Percentiles rank a stretch among this genome's conserved stretches.
These are phyloP conservation scores for Balearica regulorum DNA, from an alignment of 2,797 vertebrate genomes.

Conservation along the genomic window DNA sequence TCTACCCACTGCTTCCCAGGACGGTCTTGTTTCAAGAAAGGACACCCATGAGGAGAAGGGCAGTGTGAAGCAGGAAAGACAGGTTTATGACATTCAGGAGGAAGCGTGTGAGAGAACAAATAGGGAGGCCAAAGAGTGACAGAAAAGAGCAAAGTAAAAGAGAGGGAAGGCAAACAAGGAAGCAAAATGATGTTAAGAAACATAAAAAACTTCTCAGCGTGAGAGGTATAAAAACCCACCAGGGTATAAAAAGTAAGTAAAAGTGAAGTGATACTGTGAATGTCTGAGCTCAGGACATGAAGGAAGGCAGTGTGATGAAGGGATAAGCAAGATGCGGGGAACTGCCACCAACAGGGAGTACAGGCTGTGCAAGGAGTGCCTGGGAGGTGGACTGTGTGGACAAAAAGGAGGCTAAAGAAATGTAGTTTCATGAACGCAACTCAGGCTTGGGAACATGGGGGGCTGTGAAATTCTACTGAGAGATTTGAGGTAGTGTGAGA, in stretches of 20 bases:
- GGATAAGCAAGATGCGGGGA: background rate
- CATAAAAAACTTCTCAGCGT: background rate
- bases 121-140: accelerated
- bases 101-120: background rate
- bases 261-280: background rate
- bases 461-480: background rate
- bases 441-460: background rate
- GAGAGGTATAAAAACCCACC: background rate
- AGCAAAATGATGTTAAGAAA: background rate
- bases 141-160: background rate
- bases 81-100: background rate
- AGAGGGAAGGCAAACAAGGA: background rate
- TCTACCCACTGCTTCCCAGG: background rate
- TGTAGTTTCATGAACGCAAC: background rate
- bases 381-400: background rate
- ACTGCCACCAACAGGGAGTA: accelerated
- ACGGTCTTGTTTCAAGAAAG: background rate
- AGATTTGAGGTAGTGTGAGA: background rate
- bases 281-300: background rate
- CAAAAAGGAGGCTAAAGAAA: background rate
- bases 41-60: background rate
- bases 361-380: background rate
- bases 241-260: background rate
- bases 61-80: background rate
- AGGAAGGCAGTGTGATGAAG: background rate